Evolutionary conservation across 2,113 vertebrate genomes (phyloP).

Genomic region (Thunnus thynnus): DNA sequence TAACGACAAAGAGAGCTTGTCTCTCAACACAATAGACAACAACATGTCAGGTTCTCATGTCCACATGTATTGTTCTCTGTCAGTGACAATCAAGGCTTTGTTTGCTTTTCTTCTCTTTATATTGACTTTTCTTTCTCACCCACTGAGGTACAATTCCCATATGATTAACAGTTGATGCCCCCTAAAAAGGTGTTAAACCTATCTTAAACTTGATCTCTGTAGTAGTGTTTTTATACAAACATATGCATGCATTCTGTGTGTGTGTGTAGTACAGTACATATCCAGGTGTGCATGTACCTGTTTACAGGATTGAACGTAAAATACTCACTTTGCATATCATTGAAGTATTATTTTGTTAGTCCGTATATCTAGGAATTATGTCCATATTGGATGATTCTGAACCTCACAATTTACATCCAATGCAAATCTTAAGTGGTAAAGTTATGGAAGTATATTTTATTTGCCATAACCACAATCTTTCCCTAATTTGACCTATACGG

Average conservation of each 20-base stretch:
- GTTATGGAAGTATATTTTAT: too few species aligned
- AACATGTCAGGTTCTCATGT: constrained; percentile 22
- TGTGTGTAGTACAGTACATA: too few species aligned
- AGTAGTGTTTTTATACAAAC: not conserved
- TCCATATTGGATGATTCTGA: too few species aligned
- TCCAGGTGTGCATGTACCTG: too few species aligned
- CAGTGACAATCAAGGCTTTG: constrained; percentile 25
- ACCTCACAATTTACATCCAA: too few species aligned
- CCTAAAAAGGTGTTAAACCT: not conserved
- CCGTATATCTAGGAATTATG: too few species aligned
- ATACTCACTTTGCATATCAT: too few species aligned
- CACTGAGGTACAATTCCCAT: not conserved
- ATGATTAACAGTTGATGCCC: not conserved
- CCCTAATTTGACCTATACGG: too few species aligned
- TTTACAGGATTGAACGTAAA: too few species aligned
- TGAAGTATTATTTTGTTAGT: too few species aligned
- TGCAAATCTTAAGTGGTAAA: too few species aligned
- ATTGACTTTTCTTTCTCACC: constrained; percentile 1
- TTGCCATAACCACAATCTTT: too few species aligned
- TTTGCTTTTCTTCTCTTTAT: not conserved
- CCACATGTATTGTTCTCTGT: constrained; percentile 5
- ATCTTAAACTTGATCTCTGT: not conserved
- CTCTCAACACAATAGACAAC: not conserved
- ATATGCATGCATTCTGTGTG: not conserved
- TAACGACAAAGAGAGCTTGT: constrained; percentile 18